phyloP scores from a whole-genome alignment of 2,797 vertebrate species.

The Periophthalmus magnuspinnatus region DNA sequence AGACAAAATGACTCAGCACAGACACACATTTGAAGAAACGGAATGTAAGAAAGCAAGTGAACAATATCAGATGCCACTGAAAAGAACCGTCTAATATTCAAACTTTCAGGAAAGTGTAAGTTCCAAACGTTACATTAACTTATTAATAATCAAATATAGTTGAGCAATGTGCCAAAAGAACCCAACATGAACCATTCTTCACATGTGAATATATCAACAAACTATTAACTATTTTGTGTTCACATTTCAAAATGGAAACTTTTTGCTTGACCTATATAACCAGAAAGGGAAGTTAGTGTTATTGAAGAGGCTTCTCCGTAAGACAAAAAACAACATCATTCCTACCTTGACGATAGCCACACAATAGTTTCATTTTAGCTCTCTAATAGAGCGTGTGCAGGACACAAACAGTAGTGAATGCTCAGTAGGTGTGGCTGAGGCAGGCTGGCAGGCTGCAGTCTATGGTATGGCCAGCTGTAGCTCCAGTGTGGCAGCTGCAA shows the following conservation, averaged over 20 bases:
- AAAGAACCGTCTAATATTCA: background rate
- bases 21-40: background rate
- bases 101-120: background rate
- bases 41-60: background rate
- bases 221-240: background rate
- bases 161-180: background rate
- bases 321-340: background rate
- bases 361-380: conserved; percentile 37
- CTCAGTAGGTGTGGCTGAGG: conserved; percentile 41
- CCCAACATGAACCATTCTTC: background rate
- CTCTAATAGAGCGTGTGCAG: conserved; percentile 9
- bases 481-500: conserved; percentile 30
- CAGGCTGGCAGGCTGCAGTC: background rate
- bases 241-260: background rate
- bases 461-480: conserved; percentile 30
- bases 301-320: background rate
- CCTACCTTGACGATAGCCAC: conserved; percentile 46
- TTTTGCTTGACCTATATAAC: background rate
- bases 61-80: background rate
- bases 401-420: conserved; percentile 28
- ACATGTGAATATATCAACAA: background rate
- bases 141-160: background rate
- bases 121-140: background rate
- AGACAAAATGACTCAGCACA: background rate
- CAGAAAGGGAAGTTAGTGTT: background rate